Base-by-base conservation (phyloP, 2,113 vertebrate genomes). In the Sarotherodon lohbergeri region DNA sequence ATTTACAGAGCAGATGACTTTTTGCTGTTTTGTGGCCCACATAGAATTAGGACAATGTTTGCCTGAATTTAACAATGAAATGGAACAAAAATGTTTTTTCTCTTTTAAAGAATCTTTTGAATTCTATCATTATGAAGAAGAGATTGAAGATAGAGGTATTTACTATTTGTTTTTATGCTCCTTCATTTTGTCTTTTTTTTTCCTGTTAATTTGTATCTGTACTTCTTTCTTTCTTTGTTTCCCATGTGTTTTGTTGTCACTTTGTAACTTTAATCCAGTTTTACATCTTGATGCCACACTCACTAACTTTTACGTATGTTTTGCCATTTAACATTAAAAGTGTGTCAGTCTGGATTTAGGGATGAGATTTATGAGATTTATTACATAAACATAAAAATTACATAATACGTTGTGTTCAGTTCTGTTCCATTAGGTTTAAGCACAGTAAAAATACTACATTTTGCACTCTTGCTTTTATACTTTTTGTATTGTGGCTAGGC, bases 41-140 rank as follows among this genome's bases (percentile, higher is more conserved):
- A 1, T 50, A 48, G 9, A 48, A 76, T 76, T 73, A 19, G 19
- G 0, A 76, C 10, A 3, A 29, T 76, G 8, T 76, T 29, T 78
- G 19, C 16, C 22, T 7, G 43, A 48, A 50, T 48, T 3, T 76
- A 27, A 48, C 24, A 48, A 17, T 32, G 43, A 19, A 61, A 34
- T 59, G 24, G 82, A 83, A 24, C 9, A 6, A 48, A 88, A 9
- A 2, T 84, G 3, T 90, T 19, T 82, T 87, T 48, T 92, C 14
- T 93, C 68, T 89, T 89, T 92, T 91, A 54, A 95, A 95, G 96
- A 96, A 78, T 95, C 96, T n/a, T 61, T 94, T 68, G 95, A 95
- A 48, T 94, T 94, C 85, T 95, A 90, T 93, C 95, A 95, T 19
- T 96, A 94, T 68, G 94, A 96, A 92, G 96, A 97, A 91, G 92